Percentiles rank a stretch among this genome's conserved stretches.
phyloP scores from a whole-genome alignment of 2,888 invertebrate species.

The Disparrhopalites patrizii region DNA sequence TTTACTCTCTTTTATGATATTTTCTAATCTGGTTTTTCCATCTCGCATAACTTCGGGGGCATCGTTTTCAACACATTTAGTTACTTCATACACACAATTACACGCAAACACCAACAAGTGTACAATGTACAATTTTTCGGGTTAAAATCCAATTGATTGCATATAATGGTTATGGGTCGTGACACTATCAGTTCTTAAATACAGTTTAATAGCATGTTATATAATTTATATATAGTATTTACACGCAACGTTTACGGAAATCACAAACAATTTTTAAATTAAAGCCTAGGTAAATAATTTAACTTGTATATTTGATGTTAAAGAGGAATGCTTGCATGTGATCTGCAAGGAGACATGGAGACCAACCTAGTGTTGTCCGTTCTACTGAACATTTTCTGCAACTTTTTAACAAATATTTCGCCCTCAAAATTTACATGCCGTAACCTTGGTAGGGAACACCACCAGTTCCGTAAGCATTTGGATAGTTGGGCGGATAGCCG shows the following conservation, averaged over 20 bases:
- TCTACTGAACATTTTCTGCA: constrained; percentile 9
- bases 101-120: not conserved
- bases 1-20: not conserved
- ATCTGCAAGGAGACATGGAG: constrained; percentile 19
- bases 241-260: constrained; percentile 14
- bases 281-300: constrained; percentile 13
- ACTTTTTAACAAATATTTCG: not conserved
- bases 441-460: constrained; percentile 63
- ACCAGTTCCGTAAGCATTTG: constrained; percentile 52
- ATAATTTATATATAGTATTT: constrained; percentile 16
- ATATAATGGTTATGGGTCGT: not conserved
- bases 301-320: constrained; percentile 14
- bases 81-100: not conserved
- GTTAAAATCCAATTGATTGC: not conserved
- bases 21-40: not conserved
- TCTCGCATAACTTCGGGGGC: not conserved
- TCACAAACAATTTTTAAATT: constrained; percentile 16
- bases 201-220: not conserved
- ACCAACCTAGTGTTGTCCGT: constrained; percentile 26
- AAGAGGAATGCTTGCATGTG: constrained; percentile 26
- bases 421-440: constrained; percentile 59
- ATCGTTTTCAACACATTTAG: constrained; percentile 8
- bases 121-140: constrained; percentile 5
- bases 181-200: constrained; percentile 13
- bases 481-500: constrained; percentile 57